Conservation (phyloP, 92 coral and sea anemone genomes). For the Porites evermanni region DNA sequence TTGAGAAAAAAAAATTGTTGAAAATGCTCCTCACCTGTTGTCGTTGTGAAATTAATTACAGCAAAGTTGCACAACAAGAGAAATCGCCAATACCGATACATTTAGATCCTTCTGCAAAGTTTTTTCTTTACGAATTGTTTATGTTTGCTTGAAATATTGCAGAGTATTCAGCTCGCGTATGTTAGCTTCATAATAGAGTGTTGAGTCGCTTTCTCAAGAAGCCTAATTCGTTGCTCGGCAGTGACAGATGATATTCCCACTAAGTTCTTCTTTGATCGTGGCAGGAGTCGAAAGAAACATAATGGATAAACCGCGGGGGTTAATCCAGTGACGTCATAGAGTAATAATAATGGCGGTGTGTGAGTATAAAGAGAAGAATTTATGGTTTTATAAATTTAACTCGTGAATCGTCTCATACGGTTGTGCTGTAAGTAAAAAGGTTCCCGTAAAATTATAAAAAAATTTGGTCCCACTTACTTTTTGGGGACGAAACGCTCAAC, state of each 20-base stretch:
- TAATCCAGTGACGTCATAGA: constrained; percentile 28
- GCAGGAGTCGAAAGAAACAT: no score
- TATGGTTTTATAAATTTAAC: not conserved
- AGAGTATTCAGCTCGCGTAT: not conserved
- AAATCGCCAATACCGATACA: constrained; percentile 3
- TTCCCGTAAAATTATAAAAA: not conserved
- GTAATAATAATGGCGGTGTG: not conserved
- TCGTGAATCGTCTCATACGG: not conserved
- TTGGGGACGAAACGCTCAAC: constrained; percentile 1
- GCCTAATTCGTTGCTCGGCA: not conserved
- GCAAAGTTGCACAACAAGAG: constrained; percentile 8
- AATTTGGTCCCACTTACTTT: not conserved
- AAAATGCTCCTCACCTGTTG: constrained; percentile 8
- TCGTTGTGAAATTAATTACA: constrained; percentile 22
- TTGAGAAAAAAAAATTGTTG: not conserved
- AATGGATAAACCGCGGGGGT: not conserved
- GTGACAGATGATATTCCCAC: no score
- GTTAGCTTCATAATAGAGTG: no score
- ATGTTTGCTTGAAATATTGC: not conserved
- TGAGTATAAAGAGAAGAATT: not conserved
- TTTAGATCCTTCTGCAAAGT: not conserved
- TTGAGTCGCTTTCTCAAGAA: not conserved
- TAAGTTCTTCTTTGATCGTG: no score
- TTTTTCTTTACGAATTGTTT: not conserved
- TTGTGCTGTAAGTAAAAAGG: constrained; percentile 1